Conservation (phyloP, 1,140 invertebrate genomes). For the Rhopalosiphum padi region DNA sequence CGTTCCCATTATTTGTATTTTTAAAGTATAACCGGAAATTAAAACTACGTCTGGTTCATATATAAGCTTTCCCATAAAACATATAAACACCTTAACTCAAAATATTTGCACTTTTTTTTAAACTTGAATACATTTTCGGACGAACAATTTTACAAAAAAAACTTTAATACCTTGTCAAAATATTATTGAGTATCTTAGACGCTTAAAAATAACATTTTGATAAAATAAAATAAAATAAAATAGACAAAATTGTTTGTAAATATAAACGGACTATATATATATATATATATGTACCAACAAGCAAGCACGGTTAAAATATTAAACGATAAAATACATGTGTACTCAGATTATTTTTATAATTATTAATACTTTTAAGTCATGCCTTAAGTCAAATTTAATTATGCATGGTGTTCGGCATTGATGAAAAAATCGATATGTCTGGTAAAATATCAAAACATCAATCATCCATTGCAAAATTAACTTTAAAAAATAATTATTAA, state of each 20-base stretch:
- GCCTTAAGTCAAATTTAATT: background rate
- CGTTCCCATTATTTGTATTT: background rate
- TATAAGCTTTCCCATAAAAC: background rate
- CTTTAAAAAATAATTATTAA: conserved; percentile 8
- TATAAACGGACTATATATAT: background rate
- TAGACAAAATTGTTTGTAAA: background rate
- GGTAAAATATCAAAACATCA: background rate
- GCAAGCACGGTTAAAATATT: background rate
- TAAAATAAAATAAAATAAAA: background rate
- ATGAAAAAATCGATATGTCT: background rate
- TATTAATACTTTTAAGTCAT: background rate
- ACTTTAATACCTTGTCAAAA: too few species aligned
- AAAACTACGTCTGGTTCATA: background rate
- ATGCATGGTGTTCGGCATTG: background rate
- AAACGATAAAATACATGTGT: background rate
- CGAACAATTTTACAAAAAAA: too few species aligned
- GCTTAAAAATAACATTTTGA: background rate
- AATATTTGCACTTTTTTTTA: background rate
- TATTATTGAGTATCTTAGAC: background rate
- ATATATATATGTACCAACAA: too few species aligned
- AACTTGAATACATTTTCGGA: background rate
- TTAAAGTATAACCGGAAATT: conserved; percentile 27
- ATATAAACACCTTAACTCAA: background rate
- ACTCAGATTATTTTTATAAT: background rate
- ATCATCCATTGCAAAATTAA: background rate